A percentile compares a stretch with the other conserved stretches of the same genome.
Conservation (phyloP, 2,113 vertebrate species). For the Galbula dea region DNA sequence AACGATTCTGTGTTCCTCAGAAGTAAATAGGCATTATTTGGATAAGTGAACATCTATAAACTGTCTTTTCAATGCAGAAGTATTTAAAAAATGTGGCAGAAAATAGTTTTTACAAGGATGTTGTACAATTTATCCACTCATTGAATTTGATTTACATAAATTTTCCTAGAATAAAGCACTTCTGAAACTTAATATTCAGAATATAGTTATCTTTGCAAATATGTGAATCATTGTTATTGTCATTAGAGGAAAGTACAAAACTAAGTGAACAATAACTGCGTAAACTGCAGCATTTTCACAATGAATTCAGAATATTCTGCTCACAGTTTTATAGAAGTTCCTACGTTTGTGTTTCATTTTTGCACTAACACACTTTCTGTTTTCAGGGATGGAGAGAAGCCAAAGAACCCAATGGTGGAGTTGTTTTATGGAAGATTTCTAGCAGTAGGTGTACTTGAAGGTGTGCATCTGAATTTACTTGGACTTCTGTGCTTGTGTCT, state of each 20-base stretch:
- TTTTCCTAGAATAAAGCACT: not conserved
- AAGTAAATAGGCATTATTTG: not conserved
- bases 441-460: constrained; percentile 95
- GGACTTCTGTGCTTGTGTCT: not conserved
- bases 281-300: not conserved
- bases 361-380: not conserved
- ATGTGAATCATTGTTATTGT: not conserved
- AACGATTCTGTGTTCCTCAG: not conserved
- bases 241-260: not conserved
- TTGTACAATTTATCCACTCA: not conserved
- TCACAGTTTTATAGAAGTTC: not conserved
- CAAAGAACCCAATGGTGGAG: constrained; percentile 99
- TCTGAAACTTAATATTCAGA: not conserved
- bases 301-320: not conserved
- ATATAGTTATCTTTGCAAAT: not conserved
- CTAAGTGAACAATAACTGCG: not conserved
- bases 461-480: constrained; percentile 68
- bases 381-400: constrained; percentile 92
- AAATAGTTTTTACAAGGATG: not conserved
- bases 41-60: not conserved
- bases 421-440: constrained; percentile 96
- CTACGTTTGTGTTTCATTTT: not conserved
- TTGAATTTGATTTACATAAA: not conserved
- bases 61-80: not conserved
- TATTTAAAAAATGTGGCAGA: not conserved